phyloP scores from a whole-genome alignment of 1,140 invertebrate species.

The Drosophila willistoni region DNA sequence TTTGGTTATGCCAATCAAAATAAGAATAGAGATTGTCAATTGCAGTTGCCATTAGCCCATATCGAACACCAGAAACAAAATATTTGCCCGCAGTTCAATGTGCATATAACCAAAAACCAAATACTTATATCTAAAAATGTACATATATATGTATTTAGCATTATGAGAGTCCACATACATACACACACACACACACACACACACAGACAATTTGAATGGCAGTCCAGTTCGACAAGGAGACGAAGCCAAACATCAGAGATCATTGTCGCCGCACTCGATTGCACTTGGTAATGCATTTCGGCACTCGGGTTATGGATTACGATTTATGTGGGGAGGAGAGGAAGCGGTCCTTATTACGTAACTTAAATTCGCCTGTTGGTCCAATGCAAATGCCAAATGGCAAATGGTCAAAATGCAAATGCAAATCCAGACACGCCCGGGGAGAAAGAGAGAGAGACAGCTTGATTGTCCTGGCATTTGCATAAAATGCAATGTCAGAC shows the following conservation, averaged over 20 bases:
- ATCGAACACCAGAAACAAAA: not conserved
- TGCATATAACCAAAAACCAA: not conserved
- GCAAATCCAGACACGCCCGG: conserved; percentile 21
- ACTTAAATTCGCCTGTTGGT: conserved; percentile 9
- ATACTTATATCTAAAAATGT: not conserved
- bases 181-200: not conserved
- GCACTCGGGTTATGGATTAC: conserved; percentile 12
- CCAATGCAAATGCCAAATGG: conserved; percentile 35
- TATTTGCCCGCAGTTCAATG: conserved; percentile 3
- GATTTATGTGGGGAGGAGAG: too few species aligned
- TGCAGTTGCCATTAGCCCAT: conserved; percentile 1
- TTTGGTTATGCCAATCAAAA: conserved; percentile 6
- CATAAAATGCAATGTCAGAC: conserved; percentile 58
- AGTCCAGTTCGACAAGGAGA: not conserved
- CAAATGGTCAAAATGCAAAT: conserved; percentile 39
- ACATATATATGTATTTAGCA: conserved; percentile 1
- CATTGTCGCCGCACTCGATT: conserved; percentile 37
- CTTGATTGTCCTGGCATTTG: conserved; percentile 68
- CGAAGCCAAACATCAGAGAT: conserved; percentile 26
- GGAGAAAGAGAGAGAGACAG: conserved; percentile 21
- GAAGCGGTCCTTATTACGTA: not conserved
- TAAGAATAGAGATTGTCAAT: not conserved
- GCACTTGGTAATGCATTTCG: conserved; percentile 44
- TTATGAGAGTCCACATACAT: not conserved
- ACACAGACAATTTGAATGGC: not conserved